Evolutionary conservation across 2,888 invertebrate species (phyloP).

Genomic region (Caenorhabditis sinica): DNA sequence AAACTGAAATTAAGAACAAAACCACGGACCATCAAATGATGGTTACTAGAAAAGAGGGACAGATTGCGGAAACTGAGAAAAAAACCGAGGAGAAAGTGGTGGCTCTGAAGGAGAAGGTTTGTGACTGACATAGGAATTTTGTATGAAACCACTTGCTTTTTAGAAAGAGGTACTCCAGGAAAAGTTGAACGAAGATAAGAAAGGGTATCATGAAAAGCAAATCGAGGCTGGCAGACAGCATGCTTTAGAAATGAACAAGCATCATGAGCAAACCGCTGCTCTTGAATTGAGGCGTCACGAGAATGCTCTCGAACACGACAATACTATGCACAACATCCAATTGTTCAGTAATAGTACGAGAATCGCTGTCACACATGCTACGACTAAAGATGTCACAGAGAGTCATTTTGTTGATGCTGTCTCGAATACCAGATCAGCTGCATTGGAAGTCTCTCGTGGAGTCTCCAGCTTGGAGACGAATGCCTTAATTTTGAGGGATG

Average conservation of each 20-base stretch:
- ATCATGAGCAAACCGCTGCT: neutral
- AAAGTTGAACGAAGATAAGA: neutral
- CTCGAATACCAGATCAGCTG: neutral
- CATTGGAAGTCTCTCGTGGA: neutral
- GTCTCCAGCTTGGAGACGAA: neutral
- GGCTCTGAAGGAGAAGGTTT: neutral
- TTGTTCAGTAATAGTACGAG: neutral
- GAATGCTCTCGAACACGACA: neutral
- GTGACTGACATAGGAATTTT: neutral
- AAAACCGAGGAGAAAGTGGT: neutral
- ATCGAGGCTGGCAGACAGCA: neutral
- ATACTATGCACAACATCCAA: neutral
- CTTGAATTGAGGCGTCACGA: neutral
- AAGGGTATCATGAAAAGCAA: conserved; percentile 1
- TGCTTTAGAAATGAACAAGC: neutral
- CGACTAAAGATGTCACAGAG: neutral
- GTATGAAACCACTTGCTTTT: neutral
- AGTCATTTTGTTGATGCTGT: neutral
- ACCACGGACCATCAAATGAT: neutral
- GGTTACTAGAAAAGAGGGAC: neutral
- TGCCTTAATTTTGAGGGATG: neutral
- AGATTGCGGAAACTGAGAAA: neutral
- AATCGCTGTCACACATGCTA: neutral
- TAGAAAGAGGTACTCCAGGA: conserved; percentile 5
- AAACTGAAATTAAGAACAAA: neutral